Base-by-base conservation (phyloP, 2,113 vertebrate genomes). In the Triplophysa tibetana region DNA sequence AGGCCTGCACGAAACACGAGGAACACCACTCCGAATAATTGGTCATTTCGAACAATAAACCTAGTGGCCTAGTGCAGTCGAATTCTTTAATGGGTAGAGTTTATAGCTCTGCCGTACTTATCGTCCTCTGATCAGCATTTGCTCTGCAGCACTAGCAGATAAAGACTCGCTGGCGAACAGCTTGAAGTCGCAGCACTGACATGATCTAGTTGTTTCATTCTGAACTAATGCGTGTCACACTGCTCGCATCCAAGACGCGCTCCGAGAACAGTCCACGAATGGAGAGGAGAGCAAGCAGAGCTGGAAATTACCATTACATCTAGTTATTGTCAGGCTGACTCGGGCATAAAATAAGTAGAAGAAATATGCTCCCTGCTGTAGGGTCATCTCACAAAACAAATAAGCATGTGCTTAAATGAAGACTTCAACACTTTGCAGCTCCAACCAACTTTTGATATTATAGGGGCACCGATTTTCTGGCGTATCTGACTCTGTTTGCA, bases 1-100 rank as follows among this genome's bases (percentile, higher is more conserved):
- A 43, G 78, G 62, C 70, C 81, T 48, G 54, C 68, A 24, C 62
- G 56, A 72, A 82, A 74, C 26, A 63, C 56, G 66, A 79, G 41
- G 77, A 77, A 52, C 48, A 81, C 72, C 65, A 67, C 67, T 24
- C 8, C 7, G 62, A 81, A 58, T 83, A 81, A 77, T 81, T 80
- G 81, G 70, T 52, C 78, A 70, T 77, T 60, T 45, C 23, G 29
- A 79, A 69, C 52, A 17, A 26, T 56, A 68, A 75, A 26, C 38
- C 64, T 4, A 45, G 41, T 19, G n/a, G 70, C 3, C 64, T 1
- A 56, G 8, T 65, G 43, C 5, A 6, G 29, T 8, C 3, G n/a
- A 19, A 58, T 16, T 21, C 54, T 58, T 58, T 58, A 58, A 58
- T 58, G 54, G 26, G 50, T 24, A n/a, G 67, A 63, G 48, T 21